phyloP scores from a whole-genome alignment of 2,888 invertebrate species.

The Apamea sordens region DNA sequence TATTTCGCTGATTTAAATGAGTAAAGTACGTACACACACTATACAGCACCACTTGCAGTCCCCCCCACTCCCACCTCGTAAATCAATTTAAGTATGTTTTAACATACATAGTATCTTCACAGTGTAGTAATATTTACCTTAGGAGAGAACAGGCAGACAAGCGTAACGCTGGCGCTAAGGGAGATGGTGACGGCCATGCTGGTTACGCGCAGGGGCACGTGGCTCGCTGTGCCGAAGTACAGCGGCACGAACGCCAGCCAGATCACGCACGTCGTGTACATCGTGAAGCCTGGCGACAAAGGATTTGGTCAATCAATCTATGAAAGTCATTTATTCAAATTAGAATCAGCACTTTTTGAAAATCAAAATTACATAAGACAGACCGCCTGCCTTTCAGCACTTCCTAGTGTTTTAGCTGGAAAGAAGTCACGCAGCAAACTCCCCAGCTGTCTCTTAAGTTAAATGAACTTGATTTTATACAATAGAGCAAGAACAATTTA shows the following conservation, averaged over 20 bases:
- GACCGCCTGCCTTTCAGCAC: neutral
- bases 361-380: neutral
- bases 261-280: slow-evolving; percentile 99
- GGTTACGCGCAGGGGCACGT: slow-evolving; percentile 97
- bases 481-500: too few species aligned
- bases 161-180: slow-evolving; percentile 97
- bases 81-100: neutral
- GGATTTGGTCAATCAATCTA: neutral
- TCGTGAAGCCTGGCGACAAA: slow-evolving; percentile 94
- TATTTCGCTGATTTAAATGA: too few species aligned
- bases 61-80: neutral
- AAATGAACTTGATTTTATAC: neutral
- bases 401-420: neutral
- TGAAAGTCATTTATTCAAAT: neutral
- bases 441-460: neutral
- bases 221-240: slow-evolving; percentile 98
- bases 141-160: slow-evolving; percentile 97
- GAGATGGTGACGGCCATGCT: slow-evolving; percentile 99
- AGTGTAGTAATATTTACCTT: slow-evolving; percentile 91
- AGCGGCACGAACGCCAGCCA: slow-evolving; percentile 99
- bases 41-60: too few species aligned
- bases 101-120: too few species aligned
- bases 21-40: too few species aligned
- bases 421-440: neutral
- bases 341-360: neutral